Evolutionary conservation across 2,797 vertebrate genomes (phyloP), one percentile per base, ranked within the genome.

Genomic region (Pogonophryne albipinna): DNA sequence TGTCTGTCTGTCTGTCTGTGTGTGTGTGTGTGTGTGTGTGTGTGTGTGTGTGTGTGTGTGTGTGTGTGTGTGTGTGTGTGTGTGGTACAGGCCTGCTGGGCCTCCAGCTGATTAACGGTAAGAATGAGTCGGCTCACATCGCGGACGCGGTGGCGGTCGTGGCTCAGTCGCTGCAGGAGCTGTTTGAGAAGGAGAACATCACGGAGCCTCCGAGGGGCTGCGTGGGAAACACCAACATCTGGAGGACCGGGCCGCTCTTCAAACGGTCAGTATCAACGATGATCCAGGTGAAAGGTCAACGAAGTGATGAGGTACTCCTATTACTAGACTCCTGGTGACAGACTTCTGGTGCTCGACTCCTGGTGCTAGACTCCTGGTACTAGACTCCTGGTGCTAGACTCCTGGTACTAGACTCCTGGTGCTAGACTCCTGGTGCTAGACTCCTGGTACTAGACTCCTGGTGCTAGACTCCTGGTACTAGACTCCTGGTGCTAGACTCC

Each of bases 171-270:
- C 97, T 99, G 84, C 98, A 99, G 13, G 98, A 99, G 86, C 94
- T 99, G 27, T 98, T 99, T 74, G 98, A 99, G 92, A 99, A 99
- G 87, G 98, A 99, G 90, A 99, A 99, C 78, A 99, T 99, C 90
- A 99, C 98, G 0, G 98, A 99, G 83, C 98, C 98, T 0, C 98
- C 98, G 0, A 93, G 96, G 68, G 98, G 98, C 76, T 99, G 98
- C 1, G 98, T 99, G 85, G 98, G 98, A 52, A 99, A 99, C 93
- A 99, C 98, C 89, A 99, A 99, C 93, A 99, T 99, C 93, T 99
- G 98, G 98, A 99, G 99, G 88, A 98, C 98, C 0, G 98, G 98
- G 46, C 98, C 98, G 0, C 97, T 99, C 56, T 99, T 99, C 87
- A 99, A 99, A 94, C 96, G 98, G 98, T 99, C 89, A 74, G 70